These are phyloP conservation scores for Nebria ingens DNA, from an alignment of 1,140 invertebrate genomes.

Conservation along the genomic window DNA sequence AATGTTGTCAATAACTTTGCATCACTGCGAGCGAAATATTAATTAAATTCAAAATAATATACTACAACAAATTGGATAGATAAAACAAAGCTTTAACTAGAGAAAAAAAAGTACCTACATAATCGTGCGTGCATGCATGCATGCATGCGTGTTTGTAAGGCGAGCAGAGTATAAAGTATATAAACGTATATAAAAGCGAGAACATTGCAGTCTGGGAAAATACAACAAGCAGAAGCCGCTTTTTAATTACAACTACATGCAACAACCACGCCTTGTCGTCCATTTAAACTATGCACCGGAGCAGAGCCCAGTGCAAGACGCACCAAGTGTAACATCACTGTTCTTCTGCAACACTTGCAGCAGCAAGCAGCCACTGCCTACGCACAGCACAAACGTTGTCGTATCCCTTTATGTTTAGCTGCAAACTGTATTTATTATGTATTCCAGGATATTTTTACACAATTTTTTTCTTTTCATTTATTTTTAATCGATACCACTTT, in stretches of 20 bases:
- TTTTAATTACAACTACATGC: neutral
- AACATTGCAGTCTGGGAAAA: neutral
- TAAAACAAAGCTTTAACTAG: no score
- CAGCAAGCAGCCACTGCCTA: neutral
- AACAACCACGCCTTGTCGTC: conserved; percentile 3
- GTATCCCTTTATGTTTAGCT: conserved; percentile 9
- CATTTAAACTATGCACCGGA: neutral
- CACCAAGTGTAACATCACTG: neutral
- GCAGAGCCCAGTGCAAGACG: neutral
- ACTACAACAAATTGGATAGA: no score
- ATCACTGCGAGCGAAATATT: no score
- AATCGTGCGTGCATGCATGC: no score
- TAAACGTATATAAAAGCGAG: neutral
- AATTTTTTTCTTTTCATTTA: neutral
- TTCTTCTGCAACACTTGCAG: no score
- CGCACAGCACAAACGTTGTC: conserved; percentile 17
- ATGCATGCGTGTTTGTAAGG: no score
- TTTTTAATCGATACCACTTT: neutral
- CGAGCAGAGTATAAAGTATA: neutral
- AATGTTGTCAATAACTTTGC: no score
- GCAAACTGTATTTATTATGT: neutral
- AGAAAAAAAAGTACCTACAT: no score
- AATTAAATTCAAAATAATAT: no score
- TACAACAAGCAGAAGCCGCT: neutral
- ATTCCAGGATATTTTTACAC: neutral